phyloP scores from a whole-genome alignment of 2,888 invertebrate genomes.

The Automeris io region DNA sequence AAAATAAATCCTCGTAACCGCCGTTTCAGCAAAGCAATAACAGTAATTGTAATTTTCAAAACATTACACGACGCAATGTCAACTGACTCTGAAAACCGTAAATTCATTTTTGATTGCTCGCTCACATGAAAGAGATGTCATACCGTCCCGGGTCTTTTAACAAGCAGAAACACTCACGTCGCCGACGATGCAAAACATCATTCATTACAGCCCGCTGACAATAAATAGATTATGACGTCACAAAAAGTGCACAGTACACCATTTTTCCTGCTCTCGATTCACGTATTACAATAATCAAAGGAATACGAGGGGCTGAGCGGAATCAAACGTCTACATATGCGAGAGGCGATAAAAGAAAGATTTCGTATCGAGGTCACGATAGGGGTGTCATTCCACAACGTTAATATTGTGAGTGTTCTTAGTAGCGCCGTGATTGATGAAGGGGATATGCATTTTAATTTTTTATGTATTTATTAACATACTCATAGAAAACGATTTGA shows the following conservation, averaged over 20 bases:
- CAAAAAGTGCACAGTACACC: conserved; percentile 60
- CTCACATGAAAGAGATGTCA: conserved; percentile 47
- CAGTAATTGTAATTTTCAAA: conserved; percentile 1
- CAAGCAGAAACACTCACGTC: conserved; percentile 53
- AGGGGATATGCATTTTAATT: too few species aligned
- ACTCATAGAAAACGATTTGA: too few species aligned
- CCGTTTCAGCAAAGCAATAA: neutral
- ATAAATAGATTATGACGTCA: conserved; percentile 70
- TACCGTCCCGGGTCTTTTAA: conserved; percentile 41
- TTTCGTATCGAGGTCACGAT: conserved; percentile 40
- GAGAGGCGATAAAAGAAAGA: conserved; percentile 59
- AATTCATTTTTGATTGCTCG: conserved; percentile 53
- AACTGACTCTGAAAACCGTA: conserved; percentile 28
- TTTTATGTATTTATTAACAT: too few species aligned
- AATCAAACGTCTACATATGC: conserved; percentile 69
- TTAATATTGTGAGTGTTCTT: neutral
- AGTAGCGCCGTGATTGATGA: neutral
- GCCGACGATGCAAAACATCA: conserved; percentile 61
- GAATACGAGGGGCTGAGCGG: conserved; percentile 57
- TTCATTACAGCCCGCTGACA: conserved; percentile 64
- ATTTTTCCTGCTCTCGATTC: conserved; percentile 58
- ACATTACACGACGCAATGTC: conserved; percentile 21
- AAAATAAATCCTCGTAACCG: too few species aligned
- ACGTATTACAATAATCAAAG: conserved; percentile 72
- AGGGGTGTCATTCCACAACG: conserved; percentile 32